These are phyloP conservation scores for Trinectes maculatus DNA, from an alignment of 2,113 vertebrate species.

Conservation along the genomic window DNA sequence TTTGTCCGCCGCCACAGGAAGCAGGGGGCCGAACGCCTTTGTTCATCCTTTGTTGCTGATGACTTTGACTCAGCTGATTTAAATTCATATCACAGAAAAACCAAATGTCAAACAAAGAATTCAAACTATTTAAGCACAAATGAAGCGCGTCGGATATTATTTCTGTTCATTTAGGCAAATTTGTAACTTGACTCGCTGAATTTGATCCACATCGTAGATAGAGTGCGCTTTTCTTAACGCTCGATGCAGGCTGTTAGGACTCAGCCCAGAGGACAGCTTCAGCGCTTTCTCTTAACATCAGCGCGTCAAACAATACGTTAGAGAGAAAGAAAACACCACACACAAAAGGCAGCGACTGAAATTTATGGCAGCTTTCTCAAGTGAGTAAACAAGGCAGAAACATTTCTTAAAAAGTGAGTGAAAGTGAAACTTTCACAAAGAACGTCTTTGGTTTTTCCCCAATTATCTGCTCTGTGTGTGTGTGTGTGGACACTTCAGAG, in stretches of 20 bases:
- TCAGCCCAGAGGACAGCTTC: too few relatives aligned
- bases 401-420: slow-evolving; percentile 2
- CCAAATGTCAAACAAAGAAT: not conserved
- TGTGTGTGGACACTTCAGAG: slow-evolving; percentile 22
- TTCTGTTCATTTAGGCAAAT: not conserved
- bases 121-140: not conserved
- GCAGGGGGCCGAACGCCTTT: slow-evolving; percentile 23
- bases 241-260: too few relatives aligned
- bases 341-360: slow-evolving; percentile 27
- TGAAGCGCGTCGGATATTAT: too few relatives aligned
- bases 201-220: too few relatives aligned
- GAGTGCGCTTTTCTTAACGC: too few relatives aligned
- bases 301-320: slow-evolving; percentile 23
- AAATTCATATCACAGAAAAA: not conserved
- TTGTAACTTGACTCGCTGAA: too few relatives aligned
- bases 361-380: slow-evolving; percentile 5
- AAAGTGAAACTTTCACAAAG: slow-evolving; percentile 36
- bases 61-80: not conserved
- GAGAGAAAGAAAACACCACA: not conserved
- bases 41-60: not conserved
- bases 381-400: slow-evolving; percentile 35
- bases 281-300: slow-evolving; percentile 1
- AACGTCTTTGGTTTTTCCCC: slow-evolving; percentile 26
- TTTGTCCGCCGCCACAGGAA: slow-evolving; percentile 5
- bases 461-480: slow-evolving; percentile 45